These are phyloP conservation scores for Macaca fascicularis DNA, from an alignment of 2,113 vertebrate species.

Conservation along the genomic window T2T-MFA8v1.1 NC_088375.1:157522501-157523000, in stretches of 20 bases:
- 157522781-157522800: slow-evolving; percentile 6
- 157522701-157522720: slow-evolving; percentile 21
- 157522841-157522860: neutral
- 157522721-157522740: neutral
- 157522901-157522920: neutral
- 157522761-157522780: neutral
- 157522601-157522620: neutral
- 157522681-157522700: neutral
- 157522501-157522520: slow-evolving; percentile 2
- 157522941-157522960: neutral
- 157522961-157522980: neutral
- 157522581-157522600: neutral
- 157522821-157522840: slow-evolving; percentile 29
- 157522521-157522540: neutral
- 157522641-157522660: neutral
- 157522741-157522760: neutral
- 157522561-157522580: neutral
- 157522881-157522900: neutral
- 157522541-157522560: neutral
- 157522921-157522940: neutral
- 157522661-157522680: neutral
- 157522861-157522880: neutral
- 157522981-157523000: neutral
- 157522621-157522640: neutral
- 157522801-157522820: neutral